Base-by-base conservation (phyloP, 1,140 invertebrate genomes). In the Eueides isabella region DNA sequence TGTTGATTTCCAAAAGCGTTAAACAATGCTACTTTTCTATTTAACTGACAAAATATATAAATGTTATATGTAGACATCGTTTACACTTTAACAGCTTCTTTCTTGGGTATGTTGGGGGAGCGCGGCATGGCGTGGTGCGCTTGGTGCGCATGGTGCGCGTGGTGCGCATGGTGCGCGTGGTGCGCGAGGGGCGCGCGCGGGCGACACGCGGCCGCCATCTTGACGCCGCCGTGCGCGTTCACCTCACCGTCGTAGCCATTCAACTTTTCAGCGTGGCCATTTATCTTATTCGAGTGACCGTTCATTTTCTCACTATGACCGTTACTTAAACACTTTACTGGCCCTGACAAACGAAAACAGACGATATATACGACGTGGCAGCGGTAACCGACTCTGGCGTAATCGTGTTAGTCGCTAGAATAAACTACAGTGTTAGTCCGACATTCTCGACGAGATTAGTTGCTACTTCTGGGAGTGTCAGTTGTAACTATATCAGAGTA, bases 91-190 rank as follows among this genome's bases (percentile, higher is more conserved):
- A 92, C 78, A 72, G 91, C 89, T 71, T 91, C 89, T 73, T 83
- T 85, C 84, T 91, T 92, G 76, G 81, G 82, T 77, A 91, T 91
- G 88, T 91, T 92, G 87, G 90, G 89, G 87, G 89, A 80, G 63
- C 81, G 75, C 80, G 88, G 80, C 85, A 48, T 48, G n/a, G 35
- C 35, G 41, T n/a, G 41, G 41, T 19, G 41, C 6, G 41, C 3
- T 33, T 33, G 31, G n/a, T n/a, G n/a, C n/a, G n/a, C 12, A 5
- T 38, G 35, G 35, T 16, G 35, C 14, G 35, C 35, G 41, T 7
- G 41, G 41, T 9, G 41, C 7, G n/a, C n/a, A n/a, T n/a, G n/a
- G n/a, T n/a, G n/a, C n/a, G n/a, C n/a, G n/a, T n/a, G n/a, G n/a
- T 16, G 19, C 19, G 48, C 23, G 48, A n/a, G n/a, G n/a, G 16